Conservation (phyloP, 2,113 vertebrate species). For the Delphinus delphis region DNA sequence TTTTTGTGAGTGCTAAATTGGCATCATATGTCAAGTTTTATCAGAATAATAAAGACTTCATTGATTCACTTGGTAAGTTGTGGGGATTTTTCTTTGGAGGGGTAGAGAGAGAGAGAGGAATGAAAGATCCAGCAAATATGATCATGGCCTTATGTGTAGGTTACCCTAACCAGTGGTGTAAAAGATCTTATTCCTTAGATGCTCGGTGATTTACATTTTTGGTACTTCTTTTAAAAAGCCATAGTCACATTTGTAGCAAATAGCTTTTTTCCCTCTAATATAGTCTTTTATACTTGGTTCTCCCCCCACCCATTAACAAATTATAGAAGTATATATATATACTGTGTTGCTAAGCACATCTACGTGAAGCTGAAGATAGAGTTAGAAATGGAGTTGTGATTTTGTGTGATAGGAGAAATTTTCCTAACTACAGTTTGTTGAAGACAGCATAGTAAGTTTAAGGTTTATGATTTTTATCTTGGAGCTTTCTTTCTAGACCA, state of each 20-base stretch:
- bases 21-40: conserved; percentile 97
- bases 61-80: conserved; percentile 97
- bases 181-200: conserved; percentile 12
- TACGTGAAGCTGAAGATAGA: neutral
- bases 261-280: neutral
- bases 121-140: neutral
- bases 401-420: neutral
- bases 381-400: neutral
- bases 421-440: neutral
- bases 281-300: neutral
- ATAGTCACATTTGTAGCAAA: neutral
- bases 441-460: neutral
- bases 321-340: neutral
- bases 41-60: conserved; percentile 99
- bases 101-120: neutral
- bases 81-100: conserved; percentile 22
- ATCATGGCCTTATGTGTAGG: neutral
- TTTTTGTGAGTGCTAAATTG: conserved; percentile 98
- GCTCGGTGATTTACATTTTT: neutral
- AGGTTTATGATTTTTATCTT: conserved; percentile 24
- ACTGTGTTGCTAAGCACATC: neutral
- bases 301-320: neutral
- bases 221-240: neutral
- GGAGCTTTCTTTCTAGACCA: neutral
- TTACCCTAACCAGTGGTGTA: neutral